These are phyloP conservation scores for Eurosta solidaginis DNA, from an alignment of 1,140 invertebrate species.

Conservation along the genomic window DNA sequence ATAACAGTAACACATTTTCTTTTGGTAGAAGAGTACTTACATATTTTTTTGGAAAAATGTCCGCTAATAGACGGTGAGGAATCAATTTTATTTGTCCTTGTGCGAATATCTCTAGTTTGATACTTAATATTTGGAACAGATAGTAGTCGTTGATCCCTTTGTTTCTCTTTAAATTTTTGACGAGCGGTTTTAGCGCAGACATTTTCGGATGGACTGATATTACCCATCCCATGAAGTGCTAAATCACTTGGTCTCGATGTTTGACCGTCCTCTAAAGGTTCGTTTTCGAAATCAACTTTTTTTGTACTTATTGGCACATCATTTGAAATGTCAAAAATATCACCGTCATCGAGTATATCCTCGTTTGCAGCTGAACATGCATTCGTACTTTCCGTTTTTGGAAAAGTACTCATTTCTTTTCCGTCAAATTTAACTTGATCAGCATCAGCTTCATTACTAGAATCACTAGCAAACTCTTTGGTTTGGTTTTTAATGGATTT, in stretches of 20 bases:
- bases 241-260: conserved; percentile 45
- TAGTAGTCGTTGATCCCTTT: conserved; percentile 70
- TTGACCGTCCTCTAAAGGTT: conserved; percentile 37
- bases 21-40: conserved; percentile 70
- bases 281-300: conserved; percentile 56
- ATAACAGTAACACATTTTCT: too few species aligned
- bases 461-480: neutral
- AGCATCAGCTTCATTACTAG: neutral
- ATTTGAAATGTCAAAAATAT: conserved; percentile 30
- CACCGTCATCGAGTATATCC: neutral
- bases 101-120: conserved; percentile 54
- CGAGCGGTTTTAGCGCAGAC: conserved; percentile 64
- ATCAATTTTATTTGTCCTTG: conserved; percentile 46
- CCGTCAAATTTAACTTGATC: neutral
- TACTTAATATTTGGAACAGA: conserved; percentile 79
- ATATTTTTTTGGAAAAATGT: conserved; percentile 79
- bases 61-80: conserved; percentile 64
- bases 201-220: neutral
- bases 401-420: neutral
- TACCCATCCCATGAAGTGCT: conserved; percentile 39
- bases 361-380: neutral
- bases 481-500: neutral
- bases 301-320: conserved; percentile 33
- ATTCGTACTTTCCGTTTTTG: neutral
- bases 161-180: conserved; percentile 65